phyloP scores from a whole-genome alignment of 2,113 vertebrate species.

The Lepisosteus oculatus region DNA sequence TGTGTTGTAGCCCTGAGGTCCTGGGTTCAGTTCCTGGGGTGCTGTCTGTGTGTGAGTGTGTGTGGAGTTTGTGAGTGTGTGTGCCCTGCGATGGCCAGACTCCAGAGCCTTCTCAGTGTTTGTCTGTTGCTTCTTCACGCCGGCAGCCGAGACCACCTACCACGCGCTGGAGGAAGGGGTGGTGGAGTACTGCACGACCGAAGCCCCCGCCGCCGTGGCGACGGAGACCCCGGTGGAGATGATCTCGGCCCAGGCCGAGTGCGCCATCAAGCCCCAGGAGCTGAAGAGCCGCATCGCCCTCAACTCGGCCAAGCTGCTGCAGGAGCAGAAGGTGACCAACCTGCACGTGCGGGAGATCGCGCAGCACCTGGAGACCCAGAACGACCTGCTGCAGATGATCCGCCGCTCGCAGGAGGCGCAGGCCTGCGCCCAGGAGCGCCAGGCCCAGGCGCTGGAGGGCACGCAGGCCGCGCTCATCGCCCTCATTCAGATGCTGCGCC shows the following conservation, averaged over 20 bases:
- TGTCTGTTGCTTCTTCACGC: conserved; percentile 33
- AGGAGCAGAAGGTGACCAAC: conserved; percentile 94
- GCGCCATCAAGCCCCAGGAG: conserved; percentile 84
- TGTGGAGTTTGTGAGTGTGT: too few relatives aligned
- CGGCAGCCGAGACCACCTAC: conserved; percentile 77
- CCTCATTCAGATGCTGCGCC: conserved; percentile 88
- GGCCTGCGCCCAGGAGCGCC: conserved; percentile 89
- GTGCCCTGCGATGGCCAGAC: too few relatives aligned
- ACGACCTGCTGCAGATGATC: conserved; percentile 89
- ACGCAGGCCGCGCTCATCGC: conserved; percentile 88
- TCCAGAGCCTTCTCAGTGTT: neutral
- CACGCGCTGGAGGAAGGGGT: conserved; percentile 87
- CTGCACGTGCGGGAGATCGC: conserved; percentile 91
- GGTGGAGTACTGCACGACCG: conserved; percentile 91
- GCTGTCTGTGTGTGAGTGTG: too few relatives aligned
- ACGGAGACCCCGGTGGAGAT: conserved; percentile 80
- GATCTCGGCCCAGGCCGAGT: conserved; percentile 70
- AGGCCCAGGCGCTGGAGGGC: conserved; percentile 93
- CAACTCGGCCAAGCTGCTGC: conserved; percentile 90
- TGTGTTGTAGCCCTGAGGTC: too few relatives aligned
- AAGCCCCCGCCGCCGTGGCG: conserved; percentile 67
- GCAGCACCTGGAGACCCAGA: conserved; percentile 94
- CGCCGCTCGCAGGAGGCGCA: conserved; percentile 91
- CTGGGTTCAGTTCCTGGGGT: too few relatives aligned
- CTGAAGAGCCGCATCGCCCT: conserved; percentile 92